Conservation (phyloP, 2,888 invertebrate genomes). For the Tinea pellionella region DNA sequence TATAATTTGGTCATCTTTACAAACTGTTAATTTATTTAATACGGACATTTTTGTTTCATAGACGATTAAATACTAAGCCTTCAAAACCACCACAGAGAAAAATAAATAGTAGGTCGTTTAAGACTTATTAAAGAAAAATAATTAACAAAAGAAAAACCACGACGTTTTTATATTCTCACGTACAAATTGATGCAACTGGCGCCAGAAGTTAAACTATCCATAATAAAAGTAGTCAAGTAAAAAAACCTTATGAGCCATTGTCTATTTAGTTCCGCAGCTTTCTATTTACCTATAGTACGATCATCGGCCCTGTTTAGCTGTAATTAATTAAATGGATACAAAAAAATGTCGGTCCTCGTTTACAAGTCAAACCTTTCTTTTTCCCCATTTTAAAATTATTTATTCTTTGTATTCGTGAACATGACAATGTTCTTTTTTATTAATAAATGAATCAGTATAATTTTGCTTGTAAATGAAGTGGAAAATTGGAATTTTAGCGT, state of each 20-base stretch:
- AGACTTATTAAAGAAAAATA: neutral
- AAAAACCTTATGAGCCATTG: conserved; percentile 28
- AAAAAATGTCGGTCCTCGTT: conserved; percentile 8
- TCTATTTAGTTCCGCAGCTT: conserved; percentile 47
- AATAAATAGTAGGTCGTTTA: too few relatives aligned
- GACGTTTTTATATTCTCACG: neutral
- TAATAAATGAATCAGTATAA: conserved; percentile 28
- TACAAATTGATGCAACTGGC: neutral
- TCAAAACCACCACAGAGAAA: too few relatives aligned
- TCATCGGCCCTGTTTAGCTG: conserved; percentile 64
- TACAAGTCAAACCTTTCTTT: conserved; percentile 20
- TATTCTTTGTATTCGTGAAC: conserved; percentile 25
- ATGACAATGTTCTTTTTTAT: conserved; percentile 43
- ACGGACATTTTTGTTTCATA: too few relatives aligned
- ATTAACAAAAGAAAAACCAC: neutral
- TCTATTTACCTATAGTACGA: conserved; percentile 64
- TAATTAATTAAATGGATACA: conserved; percentile 59
- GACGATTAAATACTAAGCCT: too few relatives aligned
- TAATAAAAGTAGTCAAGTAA: neutral
- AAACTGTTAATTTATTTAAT: too few relatives aligned
- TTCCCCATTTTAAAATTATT: conserved; percentile 31
- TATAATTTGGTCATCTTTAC: too few relatives aligned
- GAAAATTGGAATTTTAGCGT: conserved; percentile 55
- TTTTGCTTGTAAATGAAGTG: conserved; percentile 60
- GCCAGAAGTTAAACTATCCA: neutral